Conservation (phyloP, 2,113 vertebrate genomes). For the Recurvirostra avosetta region DNA sequence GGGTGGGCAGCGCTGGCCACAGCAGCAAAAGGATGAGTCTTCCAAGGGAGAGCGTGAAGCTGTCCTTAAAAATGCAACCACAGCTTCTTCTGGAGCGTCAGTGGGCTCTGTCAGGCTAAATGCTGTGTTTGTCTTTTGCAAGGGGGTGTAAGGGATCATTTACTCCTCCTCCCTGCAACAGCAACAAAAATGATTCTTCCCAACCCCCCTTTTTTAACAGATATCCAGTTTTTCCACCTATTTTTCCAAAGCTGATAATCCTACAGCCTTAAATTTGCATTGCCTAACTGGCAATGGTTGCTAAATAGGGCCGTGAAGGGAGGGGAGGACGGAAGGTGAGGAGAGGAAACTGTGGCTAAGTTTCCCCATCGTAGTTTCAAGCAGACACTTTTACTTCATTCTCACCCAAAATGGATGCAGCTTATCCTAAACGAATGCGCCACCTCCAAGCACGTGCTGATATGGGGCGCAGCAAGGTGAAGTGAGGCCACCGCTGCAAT, state of each 20-base stretch:
- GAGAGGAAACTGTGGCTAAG: background rate
- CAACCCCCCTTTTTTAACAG: fast-evolving
- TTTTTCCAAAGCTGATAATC: background rate
- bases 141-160: background rate
- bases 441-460: fast-evolving
- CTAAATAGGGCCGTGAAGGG: background rate
- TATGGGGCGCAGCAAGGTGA: background rate
- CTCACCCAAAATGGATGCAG: background rate
- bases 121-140: background rate
- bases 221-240: background rate
- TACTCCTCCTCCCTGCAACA: background rate
- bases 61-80: background rate
- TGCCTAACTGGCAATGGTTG: background rate
- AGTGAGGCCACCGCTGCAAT: background rate
- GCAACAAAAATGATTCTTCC: background rate
- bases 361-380: background rate
- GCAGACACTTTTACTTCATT: background rate
- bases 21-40: fast-evolving
- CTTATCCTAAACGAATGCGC: background rate
- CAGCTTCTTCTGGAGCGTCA: background rate
- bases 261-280: background rate
- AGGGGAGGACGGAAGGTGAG: background rate
- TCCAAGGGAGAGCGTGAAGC: background rate
- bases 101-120: background rate
- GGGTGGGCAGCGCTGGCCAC: background rate